Evolutionary conservation across 2,113 vertebrate genomes (phyloP), one percentile per base, ranked within the genome.

Genomic region (Ardeotis arabs): DNA sequence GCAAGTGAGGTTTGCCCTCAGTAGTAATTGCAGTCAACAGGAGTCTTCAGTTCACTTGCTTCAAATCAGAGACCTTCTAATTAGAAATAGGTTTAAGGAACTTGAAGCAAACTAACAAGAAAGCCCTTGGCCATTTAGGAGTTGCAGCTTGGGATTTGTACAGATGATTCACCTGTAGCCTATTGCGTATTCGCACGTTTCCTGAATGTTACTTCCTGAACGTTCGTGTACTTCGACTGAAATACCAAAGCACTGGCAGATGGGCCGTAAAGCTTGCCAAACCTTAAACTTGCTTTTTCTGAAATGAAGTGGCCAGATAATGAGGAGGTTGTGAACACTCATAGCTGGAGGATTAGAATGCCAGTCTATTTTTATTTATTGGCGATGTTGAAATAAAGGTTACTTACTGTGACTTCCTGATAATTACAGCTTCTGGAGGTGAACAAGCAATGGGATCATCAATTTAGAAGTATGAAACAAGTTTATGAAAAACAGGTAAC

Each of bases 401-500:
- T 89, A 83, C 89, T 97, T 81, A 96, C 56, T 89, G 21, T 92
- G 24, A 17, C 55, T 97, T 86, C 78, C 52, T 90, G 64, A 22
- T 96, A n/a, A 87, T 98, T 98, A 75, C 97, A 98, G 98, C 98
- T 98, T 87, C 93, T 98, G 87, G 93, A 98, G 60, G 97, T 98
- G 62, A 98, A 98, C 93, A 97, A 97, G 72, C 97, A 98, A 58
- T 98, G 98, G 98, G 97, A 98, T 84, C 95, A 93, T 76, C 97
- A 98, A 10, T 98, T 98, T 67, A 96, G 97, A 90, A 96, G 49
- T 31, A 98, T 98, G 98, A 98, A 97, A 82, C 93, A 95, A 14
- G n/a, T 89, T 35, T 98, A 98, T 69, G 97, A 98, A 94, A 97
- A 96, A 79, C 98, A 98, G 98, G 98, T 98, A 98, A 97, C 20